A percentile compares a stretch with the other conserved stretches of the same genome.
These are phyloP conservation scores for Drosophila subobscura DNA, from an alignment of 1,140 invertebrate species.

Conservation along the genomic window DNA sequence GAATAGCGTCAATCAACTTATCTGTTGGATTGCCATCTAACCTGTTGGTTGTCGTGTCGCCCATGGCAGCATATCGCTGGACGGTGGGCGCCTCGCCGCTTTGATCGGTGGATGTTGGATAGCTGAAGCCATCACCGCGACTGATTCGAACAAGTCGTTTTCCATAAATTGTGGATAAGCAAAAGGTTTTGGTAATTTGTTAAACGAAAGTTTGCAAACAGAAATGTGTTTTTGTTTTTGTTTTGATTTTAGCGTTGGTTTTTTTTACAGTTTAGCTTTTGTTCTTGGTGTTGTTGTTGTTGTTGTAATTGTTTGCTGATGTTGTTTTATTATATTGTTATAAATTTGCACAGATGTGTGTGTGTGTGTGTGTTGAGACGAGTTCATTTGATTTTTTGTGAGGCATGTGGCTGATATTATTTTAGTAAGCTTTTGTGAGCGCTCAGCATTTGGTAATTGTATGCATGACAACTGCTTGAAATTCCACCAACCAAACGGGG, in stretches of 20 bases:
- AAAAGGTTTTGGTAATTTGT: conserved; percentile 64
- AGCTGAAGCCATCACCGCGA: conserved; percentile 94
- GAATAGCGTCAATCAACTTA: conserved; percentile 74
- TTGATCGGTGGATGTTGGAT: conserved; percentile 91
- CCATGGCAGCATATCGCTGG: conserved; percentile 93
- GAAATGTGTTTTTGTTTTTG: conserved; percentile 45
- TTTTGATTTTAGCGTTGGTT: conserved; percentile 27
- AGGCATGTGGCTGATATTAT: conserved; percentile 24
- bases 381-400: conserved; percentile 20
- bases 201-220: conserved; percentile 66
- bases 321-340: conserved; percentile 41
- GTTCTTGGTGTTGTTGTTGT: conserved; percentile 32
- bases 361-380: conserved; percentile 9
- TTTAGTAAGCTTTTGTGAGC: conserved; percentile 26
- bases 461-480: neutral
- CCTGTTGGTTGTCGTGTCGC: conserved; percentile 88
- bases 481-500: neutral
- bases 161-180: conserved; percentile 74
- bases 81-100: conserved; percentile 84
- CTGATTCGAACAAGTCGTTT: conserved; percentile 85
- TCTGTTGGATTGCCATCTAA: conserved; percentile 85
- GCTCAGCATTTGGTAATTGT: too few relatives aligned
- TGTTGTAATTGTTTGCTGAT: conserved; percentile 24
- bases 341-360: conserved; percentile 45
- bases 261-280: conserved; percentile 38